Conservation (phyloP, 2,888 invertebrate species). For the Atethmia centrago region DNA sequence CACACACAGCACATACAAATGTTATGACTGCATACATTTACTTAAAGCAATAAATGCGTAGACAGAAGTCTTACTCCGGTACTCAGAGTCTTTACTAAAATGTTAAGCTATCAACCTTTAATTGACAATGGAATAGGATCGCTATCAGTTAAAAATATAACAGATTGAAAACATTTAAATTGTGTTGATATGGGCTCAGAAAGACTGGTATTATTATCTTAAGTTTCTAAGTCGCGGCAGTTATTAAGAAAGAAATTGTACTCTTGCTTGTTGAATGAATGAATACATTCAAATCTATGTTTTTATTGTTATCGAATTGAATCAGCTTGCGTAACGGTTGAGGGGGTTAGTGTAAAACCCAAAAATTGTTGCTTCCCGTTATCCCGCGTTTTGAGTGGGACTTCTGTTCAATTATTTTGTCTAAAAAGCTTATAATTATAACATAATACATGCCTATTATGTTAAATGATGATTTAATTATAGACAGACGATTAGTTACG, state of each 20-base stretch:
- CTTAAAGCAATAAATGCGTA: not conserved
- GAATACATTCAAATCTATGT: not conserved
- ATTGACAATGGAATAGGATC: not conserved
- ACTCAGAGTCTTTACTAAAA: not conserved
- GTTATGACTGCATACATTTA: not conserved
- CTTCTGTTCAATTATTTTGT: not conserved
- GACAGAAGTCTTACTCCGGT: not conserved
- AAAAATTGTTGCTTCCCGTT: not conserved
- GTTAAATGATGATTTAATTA: not conserved
- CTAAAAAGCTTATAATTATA: not conserved
- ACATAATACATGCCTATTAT: not conserved
- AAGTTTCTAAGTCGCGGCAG: not conserved
- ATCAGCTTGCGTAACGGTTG: too few species aligned
- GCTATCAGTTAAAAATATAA: not conserved
- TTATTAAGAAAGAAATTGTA: not conserved
- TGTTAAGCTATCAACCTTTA: not conserved
- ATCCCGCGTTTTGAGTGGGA: not conserved
- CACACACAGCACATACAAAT: slow-evolving; percentile 19
- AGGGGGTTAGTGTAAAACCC: too few species aligned
- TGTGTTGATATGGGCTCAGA: too few species aligned
- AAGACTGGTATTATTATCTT: not conserved
- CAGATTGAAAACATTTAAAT: not conserved
- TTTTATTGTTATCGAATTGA: too few species aligned
- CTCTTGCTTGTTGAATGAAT: too few species aligned
- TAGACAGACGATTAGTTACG: not conserved